Base-by-base conservation (phyloP, 2,797 vertebrate species). In the Denticeps clupeoides region DNA sequence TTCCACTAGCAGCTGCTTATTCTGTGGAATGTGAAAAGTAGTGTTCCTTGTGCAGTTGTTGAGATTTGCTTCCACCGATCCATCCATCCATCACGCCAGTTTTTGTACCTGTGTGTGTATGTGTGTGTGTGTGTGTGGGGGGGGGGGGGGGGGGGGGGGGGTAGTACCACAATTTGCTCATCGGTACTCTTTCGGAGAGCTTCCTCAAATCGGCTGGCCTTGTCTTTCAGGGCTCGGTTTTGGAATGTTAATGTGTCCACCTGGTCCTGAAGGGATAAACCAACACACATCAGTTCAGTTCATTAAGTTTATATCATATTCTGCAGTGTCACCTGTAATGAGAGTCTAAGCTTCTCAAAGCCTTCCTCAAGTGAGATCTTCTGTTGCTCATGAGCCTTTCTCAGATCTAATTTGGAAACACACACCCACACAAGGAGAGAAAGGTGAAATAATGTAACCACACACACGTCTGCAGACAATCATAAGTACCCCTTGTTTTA, bases 221-320 rank as follows among this genome's bases (percentile, higher is more conserved):
- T 89, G 63, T 93, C 89, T 63, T 82, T 82, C 60, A 99, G 79
- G 61, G 80, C 83, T 49, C 87, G 84, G 59, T 93, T 96, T 77
- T 99, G 93, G 75, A 97, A 94, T 8, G 87, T 94, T 50, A 99
- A 84, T 0, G 82, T 93, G 66, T 99, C 93, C 64, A 96, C 91
- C 71, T 99, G 90, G 75, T 97, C 95, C 95, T 99, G 61, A 11
- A 51, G n/a, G 22, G 27, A 2, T 19, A 67, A 1, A 41, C 12
- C 41, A 4, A 40, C 3, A 28, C 18, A 26, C 7, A 23, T 24
- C 23, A 24, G 7, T 23, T 24, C 23, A 24, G 23, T 23, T 24
- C 2, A 25, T 25, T 25, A 25, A 6, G 6, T 6, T 3, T 25
- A 25, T 25, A 25, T 7, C 24, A 7, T 24, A 24, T 7, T 8